These are phyloP conservation scores for Coreius guichenoti DNA, from an alignment of 2,797 vertebrate species.

Conservation along the genomic window DNA sequence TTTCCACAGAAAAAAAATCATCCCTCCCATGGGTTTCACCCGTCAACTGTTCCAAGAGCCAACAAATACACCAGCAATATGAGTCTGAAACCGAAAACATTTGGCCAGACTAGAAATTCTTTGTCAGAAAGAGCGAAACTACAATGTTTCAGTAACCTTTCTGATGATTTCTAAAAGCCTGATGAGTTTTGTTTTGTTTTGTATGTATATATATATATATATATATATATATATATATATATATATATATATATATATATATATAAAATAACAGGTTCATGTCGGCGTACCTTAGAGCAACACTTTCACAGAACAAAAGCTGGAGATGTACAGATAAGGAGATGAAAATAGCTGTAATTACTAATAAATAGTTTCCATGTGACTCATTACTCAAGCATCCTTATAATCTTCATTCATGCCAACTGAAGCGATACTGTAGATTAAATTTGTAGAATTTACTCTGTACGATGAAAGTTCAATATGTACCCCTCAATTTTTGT, in stretches of 20 bases:
- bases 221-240: not conserved
- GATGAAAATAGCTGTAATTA: not conserved
- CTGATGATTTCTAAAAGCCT: not conserved
- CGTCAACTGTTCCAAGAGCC: conserved; percentile 33
- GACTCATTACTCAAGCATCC: not conserved
- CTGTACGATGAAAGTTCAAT: no score
- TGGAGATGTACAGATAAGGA: not conserved
- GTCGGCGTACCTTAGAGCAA: no score
- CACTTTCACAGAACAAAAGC: not conserved
- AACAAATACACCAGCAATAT: not conserved
- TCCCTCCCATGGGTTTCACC: not conserved
- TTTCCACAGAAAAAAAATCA: conserved; percentile 20
- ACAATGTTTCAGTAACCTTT: not conserved
- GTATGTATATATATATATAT: no score
- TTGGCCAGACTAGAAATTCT: not conserved
- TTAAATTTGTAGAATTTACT: not conserved
- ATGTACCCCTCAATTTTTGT: no score
- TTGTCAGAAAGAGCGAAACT: not conserved
- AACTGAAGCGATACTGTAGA: not conserved
- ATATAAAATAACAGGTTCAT: not conserved
- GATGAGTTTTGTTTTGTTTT: no score
- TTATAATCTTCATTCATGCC: not conserved
- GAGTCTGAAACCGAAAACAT: not conserved
- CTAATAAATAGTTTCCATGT: not conserved
- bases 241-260: not conserved